A percentile compares a stretch with the other conserved stretches of the same genome.
Evolutionary conservation across 30 jellyfish, hydroid and myxozoan species (phyloP).

Genomic region (Rhopilema esculentum): DNA sequence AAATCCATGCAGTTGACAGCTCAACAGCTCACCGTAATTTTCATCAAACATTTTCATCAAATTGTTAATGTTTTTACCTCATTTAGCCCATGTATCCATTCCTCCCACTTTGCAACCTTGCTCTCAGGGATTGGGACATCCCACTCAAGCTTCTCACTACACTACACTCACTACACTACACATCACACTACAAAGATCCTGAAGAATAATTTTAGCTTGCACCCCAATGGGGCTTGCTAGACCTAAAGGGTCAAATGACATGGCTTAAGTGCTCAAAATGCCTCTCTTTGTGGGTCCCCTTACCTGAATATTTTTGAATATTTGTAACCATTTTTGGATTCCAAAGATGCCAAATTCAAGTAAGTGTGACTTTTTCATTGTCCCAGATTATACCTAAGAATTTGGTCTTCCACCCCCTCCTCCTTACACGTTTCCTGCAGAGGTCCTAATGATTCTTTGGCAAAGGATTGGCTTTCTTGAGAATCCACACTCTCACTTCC

Average conservation of each 20-base stretch:
- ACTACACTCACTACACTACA: too few species aligned
- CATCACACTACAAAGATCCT: too few species aligned
- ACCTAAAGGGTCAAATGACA: too few species aligned
- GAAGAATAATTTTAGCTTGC: conserved; percentile 19
- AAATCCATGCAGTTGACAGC: conserved; percentile 31
- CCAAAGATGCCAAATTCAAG: too few species aligned
- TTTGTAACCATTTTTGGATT: too few species aligned
- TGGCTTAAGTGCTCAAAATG: too few species aligned
- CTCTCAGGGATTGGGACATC: conserved; percentile 43
- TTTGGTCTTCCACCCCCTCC: conserved; percentile 33
- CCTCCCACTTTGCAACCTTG: conserved; percentile 27
- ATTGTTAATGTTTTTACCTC: conserved; percentile 19
- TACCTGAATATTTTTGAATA: conserved; percentile 12
- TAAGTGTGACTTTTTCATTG: conserved; percentile 34
- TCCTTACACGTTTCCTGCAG: conserved; percentile 3
- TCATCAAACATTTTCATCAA: conserved; percentile 21
- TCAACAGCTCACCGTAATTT: conserved; percentile 31
- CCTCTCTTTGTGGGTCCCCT: conserved; percentile 43
- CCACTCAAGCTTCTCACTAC: conserved; percentile 36
- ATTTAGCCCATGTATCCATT: conserved; percentile 28
- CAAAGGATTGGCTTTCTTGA: conserved; percentile 20
- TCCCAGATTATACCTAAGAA: conserved; percentile 43
- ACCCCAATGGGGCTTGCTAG: too few species aligned
- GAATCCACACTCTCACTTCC: background rate
- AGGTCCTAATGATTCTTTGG: conserved; percentile 49